Conservation (phyloP, 1,140 invertebrate species). For the Atta colombica region DNA sequence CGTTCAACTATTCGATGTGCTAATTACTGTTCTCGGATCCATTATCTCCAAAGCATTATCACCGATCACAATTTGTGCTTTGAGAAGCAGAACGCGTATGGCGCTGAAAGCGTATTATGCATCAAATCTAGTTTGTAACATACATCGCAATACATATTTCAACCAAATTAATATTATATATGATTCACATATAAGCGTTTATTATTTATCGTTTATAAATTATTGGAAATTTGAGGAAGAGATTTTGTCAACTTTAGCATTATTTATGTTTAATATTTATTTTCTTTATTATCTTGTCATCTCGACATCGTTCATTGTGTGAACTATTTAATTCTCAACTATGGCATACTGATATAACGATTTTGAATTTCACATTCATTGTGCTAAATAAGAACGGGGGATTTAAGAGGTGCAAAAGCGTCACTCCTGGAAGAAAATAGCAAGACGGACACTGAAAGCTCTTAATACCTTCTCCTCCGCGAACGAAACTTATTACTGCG, state of each 20-base stretch:
- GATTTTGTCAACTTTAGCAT: background rate
- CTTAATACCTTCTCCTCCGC: conserved; percentile 44
- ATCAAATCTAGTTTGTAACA: background rate
- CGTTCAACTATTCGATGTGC: conserved; percentile 15
- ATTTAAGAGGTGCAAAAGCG: background rate
- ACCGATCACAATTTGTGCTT: background rate
- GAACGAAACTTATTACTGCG: background rate
- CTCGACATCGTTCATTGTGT: background rate
- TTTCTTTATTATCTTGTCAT: background rate
- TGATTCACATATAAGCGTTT: background rate
- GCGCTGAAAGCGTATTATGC: background rate
- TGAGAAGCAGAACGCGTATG: background rate
- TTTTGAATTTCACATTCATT: conserved; percentile 27
- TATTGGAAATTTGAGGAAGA: background rate
- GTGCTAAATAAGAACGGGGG: background rate
- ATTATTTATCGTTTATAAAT: background rate
- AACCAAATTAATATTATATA: background rate
- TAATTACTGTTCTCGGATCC: conserved; percentile 37
- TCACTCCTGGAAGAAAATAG: background rate
- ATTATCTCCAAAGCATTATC: background rate
- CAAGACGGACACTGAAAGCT: conserved; percentile 46
- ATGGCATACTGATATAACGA: background rate
- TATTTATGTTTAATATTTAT: background rate
- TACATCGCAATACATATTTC: background rate
- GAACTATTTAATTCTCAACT: conserved; percentile 13